These are phyloP conservation scores for Eumaeus atala DNA, from an alignment of 1,140 invertebrate species.

Conservation along the genomic window DNA sequence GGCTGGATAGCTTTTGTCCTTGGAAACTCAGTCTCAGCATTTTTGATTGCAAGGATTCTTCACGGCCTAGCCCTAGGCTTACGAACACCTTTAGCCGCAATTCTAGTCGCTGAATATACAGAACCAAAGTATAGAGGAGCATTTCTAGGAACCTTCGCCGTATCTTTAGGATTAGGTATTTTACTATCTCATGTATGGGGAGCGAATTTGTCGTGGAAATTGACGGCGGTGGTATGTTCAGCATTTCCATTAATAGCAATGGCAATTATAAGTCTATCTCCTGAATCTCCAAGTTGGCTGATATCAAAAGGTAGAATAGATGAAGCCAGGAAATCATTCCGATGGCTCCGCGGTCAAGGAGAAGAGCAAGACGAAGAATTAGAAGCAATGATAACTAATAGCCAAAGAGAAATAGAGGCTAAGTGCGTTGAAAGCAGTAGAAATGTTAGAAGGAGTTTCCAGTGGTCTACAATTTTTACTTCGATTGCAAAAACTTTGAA, in stretches of 20 bases:
- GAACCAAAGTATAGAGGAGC: slow-evolving; percentile 60
- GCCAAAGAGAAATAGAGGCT: slow-evolving; percentile 43
- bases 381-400: slow-evolving; percentile 51
- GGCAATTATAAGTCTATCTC: slow-evolving; percentile 59
- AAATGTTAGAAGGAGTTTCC: slow-evolving; percentile 23
- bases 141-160: slow-evolving; percentile 60
- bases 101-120: slow-evolving; percentile 61
- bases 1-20: slow-evolving; percentile 59
- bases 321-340: slow-evolving; percentile 55
- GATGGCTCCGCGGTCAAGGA: slow-evolving; percentile 56
- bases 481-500: slow-evolving; percentile 39
- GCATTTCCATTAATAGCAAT: slow-evolving; percentile 55
- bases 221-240: slow-evolving; percentile 52
- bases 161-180: slow-evolving; percentile 58
- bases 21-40: slow-evolving; percentile 48
- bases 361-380: slow-evolving; percentile 45
- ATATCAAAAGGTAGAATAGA: slow-evolving; percentile 57
- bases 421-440: slow-evolving; percentile 23
- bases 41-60: slow-evolving; percentile 50
- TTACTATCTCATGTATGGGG: slow-evolving; percentile 59
- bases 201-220: slow-evolving; percentile 58
- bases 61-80: slow-evolving; percentile 57
- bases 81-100: slow-evolving; percentile 56
- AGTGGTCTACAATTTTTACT: slow-evolving; percentile 36
- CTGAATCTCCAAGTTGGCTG: slow-evolving; percentile 62